A percentile compares a stretch with the other conserved stretches of the same genome.
Conservation (phyloP, 53 echinoderm and acorn worm species). For the Echinometra lucunter region DNA sequence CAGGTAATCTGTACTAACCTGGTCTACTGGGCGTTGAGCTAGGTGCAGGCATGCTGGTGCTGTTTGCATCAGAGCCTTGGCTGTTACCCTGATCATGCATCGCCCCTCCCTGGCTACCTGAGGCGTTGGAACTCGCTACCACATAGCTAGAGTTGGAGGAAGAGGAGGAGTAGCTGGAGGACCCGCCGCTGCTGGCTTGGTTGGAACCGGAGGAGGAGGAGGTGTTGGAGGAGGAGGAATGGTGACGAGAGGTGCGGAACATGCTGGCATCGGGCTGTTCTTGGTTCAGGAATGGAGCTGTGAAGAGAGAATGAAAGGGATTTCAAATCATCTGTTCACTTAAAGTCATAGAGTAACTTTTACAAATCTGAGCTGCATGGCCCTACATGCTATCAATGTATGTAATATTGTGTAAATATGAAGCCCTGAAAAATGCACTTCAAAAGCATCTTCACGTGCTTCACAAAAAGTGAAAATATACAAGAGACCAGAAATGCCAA, state of each 20-base stretch:
- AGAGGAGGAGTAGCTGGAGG: slow-evolving; percentile 3
- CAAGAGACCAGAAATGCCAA: too few species aligned
- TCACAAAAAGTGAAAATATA: too few species aligned
- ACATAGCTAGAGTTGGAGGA: slow-evolving; percentile 26
- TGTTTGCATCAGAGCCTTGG: slow-evolving; percentile 58
- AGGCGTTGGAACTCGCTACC: slow-evolving; percentile 40
- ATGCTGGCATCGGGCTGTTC: slow-evolving; percentile 87
- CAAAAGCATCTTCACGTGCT: too few species aligned
- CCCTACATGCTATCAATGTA: too few species aligned
- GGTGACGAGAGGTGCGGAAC: slow-evolving; percentile 75
- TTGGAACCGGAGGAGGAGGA: background rate
- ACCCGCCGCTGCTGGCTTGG: background rate
- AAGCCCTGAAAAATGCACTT: too few species aligned
- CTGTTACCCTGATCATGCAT: slow-evolving; percentile 30
- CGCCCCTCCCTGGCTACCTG: slow-evolving; percentile 53
- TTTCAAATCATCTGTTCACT: background rate
- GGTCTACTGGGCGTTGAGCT: slow-evolving; percentile 69
- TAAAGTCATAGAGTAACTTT: too few species aligned
- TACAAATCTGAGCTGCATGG: too few species aligned
- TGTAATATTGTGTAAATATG: too few species aligned
- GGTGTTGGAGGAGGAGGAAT: slow-evolving; percentile 64
- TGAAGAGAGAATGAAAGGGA: background rate
- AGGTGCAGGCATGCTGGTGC: slow-evolving; percentile 79
- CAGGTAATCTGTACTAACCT: slow-evolving; percentile 21
- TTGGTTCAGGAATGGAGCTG: slow-evolving; percentile 86